These are phyloP conservation scores for Patella ulyssiponensis DNA, from an alignment of 2,888 invertebrate species.

Conservation along the genomic window DNA sequence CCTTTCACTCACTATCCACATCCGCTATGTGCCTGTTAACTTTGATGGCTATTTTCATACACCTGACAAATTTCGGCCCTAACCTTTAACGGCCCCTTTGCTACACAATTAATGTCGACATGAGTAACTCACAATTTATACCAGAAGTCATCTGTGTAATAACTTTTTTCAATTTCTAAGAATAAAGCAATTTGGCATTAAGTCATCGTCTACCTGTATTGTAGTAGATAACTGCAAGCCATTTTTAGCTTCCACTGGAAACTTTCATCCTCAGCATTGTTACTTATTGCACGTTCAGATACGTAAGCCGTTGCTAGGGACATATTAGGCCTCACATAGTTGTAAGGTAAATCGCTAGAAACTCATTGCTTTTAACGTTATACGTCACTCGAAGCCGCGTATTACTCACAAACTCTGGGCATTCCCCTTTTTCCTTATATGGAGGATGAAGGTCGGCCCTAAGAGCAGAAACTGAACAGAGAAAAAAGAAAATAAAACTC, in stretches of 20 bases:
- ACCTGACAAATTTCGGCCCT: too few species aligned
- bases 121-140: too few species aligned
- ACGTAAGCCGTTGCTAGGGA: constrained; percentile 32
- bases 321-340: constrained; percentile 35
- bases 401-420: constrained; percentile 15
- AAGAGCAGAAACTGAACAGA: too few species aligned
- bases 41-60: too few species aligned
- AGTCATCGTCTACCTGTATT: not conserved
- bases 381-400: not conserved
- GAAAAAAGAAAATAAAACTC: too few species aligned
- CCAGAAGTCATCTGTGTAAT: too few species aligned
- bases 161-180: not conserved
- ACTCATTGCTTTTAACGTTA: constrained; percentile 15
- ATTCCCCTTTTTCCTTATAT: constrained; percentile 28
- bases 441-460: constrained; percentile 17
- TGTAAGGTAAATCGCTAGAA: constrained; percentile 26
- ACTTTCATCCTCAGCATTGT: not conserved
- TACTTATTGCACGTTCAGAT: constrained; percentile 3
- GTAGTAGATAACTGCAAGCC: not conserved
- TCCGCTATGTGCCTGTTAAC: too few species aligned
- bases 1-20: too few species aligned
- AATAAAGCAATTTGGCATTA: not conserved
- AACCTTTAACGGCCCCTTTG: too few species aligned
- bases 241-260: not conserved
- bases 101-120: too few species aligned